Percentiles rank a stretch among this genome's conserved stretches.
These are phyloP conservation scores for Semicossyphus pulcher DNA, from an alignment of 2,113 vertebrate species.

Conservation along the genomic window DNA sequence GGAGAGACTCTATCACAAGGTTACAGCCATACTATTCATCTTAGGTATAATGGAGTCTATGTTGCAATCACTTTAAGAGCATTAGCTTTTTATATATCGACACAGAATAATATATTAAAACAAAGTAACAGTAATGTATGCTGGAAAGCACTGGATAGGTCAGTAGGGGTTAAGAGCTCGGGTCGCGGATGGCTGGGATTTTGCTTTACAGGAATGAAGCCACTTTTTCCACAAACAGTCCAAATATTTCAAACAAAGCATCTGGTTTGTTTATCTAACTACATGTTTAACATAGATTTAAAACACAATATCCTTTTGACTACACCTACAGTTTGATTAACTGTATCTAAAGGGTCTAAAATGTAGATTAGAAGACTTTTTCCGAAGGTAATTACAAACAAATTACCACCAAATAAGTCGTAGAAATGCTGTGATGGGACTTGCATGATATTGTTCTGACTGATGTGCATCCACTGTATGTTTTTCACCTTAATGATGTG, in stretches of 20 bases:
- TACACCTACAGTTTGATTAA: not conserved
- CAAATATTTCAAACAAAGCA: not conserved
- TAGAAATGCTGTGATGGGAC: not conserved
- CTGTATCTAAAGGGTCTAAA: not conserved
- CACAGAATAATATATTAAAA: conserved; percentile 5
- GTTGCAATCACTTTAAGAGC: conserved; percentile 3
- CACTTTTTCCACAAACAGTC: not conserved
- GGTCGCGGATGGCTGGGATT: not conserved
- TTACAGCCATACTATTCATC: conserved; percentile 29
- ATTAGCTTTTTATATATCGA: conserved; percentile 30
- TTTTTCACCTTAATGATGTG: conserved; percentile 1
- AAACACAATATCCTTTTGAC: no score
- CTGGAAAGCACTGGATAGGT: not conserved
- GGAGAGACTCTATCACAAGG: conserved; percentile 21
- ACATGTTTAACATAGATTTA: conserved; percentile 15
- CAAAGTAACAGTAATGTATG: conserved; percentile 3
- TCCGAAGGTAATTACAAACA: not conserved
- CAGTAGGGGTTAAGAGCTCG: not conserved
- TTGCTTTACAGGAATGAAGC: conserved; percentile 24
- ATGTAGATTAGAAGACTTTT: not conserved
- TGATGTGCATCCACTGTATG: not conserved
- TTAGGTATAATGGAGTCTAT: conserved; percentile 8
- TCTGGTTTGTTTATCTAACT: conserved; percentile 12
- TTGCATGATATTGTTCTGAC: not conserved
- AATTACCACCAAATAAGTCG: not conserved